Conservation (phyloP, 2,888 invertebrate genomes). For the Lithophane leautieri region DNA sequence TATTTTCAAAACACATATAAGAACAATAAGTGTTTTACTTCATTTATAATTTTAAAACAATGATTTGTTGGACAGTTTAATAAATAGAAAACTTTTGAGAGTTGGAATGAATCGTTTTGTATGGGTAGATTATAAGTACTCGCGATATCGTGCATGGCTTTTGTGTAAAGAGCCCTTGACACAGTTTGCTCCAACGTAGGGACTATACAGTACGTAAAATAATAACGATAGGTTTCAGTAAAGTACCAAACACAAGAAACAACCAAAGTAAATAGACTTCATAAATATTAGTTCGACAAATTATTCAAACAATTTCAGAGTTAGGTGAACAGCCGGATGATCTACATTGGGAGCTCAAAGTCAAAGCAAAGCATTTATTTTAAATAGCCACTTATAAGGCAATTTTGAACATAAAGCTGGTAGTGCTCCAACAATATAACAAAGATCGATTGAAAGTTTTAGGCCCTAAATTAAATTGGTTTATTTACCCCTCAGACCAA, state of each 20-base stretch:
- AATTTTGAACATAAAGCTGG: background rate
- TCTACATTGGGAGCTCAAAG: background rate
- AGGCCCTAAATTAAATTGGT: slow-evolving; percentile 32
- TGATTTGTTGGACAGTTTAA: background rate
- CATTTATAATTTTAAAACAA: background rate
- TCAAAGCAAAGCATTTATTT: no score
- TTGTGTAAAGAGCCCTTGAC: slow-evolving; percentile 39
- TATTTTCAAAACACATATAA: background rate
- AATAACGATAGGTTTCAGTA: background rate
- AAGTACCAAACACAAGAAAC: background rate
- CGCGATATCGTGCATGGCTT: slow-evolving; percentile 22
- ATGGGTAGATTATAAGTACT: background rate
- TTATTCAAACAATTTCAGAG: slow-evolving; percentile 2
- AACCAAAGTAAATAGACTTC: background rate
- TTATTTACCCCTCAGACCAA: slow-evolving; percentile 44
- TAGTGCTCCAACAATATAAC: slow-evolving; percentile 33
- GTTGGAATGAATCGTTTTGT: slow-evolving; percentile 1
- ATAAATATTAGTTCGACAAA: slow-evolving; percentile 1
- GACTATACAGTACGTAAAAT: background rate
- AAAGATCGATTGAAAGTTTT: slow-evolving; percentile 34
- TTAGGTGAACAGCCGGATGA: slow-evolving; percentile 18
- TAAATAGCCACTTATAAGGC: no score
- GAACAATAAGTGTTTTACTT: background rate
- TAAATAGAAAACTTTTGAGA: background rate
- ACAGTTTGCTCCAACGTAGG: slow-evolving; percentile 34